These are phyloP conservation scores for Rhopalosiphum nymphaeae DNA, from an alignment of 2,888 invertebrate species.

Conservation along the genomic window DNA sequence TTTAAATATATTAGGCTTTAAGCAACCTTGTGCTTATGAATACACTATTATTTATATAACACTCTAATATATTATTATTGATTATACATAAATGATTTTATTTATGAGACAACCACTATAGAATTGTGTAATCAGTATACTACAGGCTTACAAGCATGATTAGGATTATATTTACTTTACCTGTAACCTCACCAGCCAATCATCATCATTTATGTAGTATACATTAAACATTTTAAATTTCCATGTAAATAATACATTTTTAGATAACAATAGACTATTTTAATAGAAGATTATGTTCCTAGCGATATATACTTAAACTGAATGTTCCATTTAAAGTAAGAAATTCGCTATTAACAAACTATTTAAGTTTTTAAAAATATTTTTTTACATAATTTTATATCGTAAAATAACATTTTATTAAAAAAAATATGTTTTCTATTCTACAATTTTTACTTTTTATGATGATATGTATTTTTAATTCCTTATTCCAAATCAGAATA, in stretches of 20 bases:
- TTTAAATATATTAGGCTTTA: not conserved
- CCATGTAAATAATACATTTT: not conserved
- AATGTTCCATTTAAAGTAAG: no score
- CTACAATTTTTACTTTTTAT: no score
- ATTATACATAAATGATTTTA: not conserved
- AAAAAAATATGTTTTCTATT: no score
- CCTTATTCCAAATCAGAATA: no score
- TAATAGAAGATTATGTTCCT: not conserved
- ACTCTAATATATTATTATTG: not conserved
- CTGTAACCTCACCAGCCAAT: not conserved
- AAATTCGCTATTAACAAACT: no score
- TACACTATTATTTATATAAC: not conserved
- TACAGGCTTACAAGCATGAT: not conserved
- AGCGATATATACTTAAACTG: not conserved
- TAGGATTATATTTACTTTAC: not conserved
- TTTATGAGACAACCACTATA: not conserved
- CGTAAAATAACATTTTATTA: no score
- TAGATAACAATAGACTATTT: not conserved
- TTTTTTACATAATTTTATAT: no score
- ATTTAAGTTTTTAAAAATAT: no score
- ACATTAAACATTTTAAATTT: no score
- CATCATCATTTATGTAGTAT: no score
- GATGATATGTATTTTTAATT: no score
- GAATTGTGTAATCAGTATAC: not conserved
- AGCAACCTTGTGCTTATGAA: not conserved